Conservation (phyloP, 64 coral and sea anemone species). For the Montipora efflorescens region DNA sequence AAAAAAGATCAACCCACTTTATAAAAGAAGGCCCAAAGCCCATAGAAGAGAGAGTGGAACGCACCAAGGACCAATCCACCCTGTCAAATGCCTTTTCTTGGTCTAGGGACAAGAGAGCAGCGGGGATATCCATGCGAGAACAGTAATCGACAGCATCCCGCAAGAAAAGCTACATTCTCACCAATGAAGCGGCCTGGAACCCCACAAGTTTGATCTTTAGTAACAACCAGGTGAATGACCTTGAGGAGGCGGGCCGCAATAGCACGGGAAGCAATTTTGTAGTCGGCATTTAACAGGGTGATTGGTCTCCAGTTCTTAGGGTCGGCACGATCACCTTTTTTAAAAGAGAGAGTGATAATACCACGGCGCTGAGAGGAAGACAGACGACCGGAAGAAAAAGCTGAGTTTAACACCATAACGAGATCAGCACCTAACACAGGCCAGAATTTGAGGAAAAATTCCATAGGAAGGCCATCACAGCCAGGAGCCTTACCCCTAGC, state of each 20-base stretch:
- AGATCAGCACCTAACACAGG: neutral
- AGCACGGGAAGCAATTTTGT: neutral
- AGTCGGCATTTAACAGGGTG: constrained; percentile 20
- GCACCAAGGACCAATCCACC: constrained; percentile 20
- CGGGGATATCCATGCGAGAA: neutral
- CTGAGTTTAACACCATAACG: neutral
- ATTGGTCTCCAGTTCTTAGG: neutral
- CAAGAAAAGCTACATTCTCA: neutral
- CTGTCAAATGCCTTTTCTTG: constrained; percentile 72
- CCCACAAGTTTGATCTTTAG: constrained; percentile 6
- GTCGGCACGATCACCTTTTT: neutral
- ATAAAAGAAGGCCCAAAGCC: constrained; percentile 15
- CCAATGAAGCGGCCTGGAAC: constrained; percentile 47
- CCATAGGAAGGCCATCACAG: neutral
- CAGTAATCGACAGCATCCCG: neutral
- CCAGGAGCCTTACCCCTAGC: neutral
- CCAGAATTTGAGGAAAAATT: neutral
- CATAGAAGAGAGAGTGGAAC: neutral
- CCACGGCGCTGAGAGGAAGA: neutral
- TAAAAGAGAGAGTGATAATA: neutral
- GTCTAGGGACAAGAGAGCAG: neutral
- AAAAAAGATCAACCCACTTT: neutral
- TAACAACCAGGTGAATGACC: neutral
- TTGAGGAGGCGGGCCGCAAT: neutral
- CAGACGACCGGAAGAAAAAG: neutral